Percentiles rank a stretch among this genome's conserved stretches.
Evolutionary conservation across 2,113 vertebrate genomes (phyloP).

Genomic region (Pholis gunnellus): DNA sequence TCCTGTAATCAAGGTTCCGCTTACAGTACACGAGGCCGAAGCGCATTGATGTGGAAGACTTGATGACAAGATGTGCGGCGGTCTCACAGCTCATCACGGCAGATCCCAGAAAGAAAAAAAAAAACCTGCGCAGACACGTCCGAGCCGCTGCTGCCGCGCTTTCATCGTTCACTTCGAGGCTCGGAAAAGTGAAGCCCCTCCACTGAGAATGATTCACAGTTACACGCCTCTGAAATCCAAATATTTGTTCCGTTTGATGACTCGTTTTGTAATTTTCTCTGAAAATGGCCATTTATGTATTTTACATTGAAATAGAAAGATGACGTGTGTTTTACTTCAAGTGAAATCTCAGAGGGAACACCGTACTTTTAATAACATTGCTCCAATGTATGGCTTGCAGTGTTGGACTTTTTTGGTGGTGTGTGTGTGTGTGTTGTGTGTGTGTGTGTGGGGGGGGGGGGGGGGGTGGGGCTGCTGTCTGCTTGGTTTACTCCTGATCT

Average conservation of each 20-base stretch:
- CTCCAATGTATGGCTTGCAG: slow-evolving; percentile 40
- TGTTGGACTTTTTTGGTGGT: slow-evolving; percentile 6
- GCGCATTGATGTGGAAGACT: slow-evolving; percentile 43
- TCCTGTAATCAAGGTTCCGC: slow-evolving; percentile 58
- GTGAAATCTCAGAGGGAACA: slow-evolving; percentile 42
- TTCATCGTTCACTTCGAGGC: slow-evolving; percentile 63
- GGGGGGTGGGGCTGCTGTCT: slow-evolving; percentile 59
- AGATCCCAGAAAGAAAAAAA: slow-evolving; percentile 9
- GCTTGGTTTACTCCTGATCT: slow-evolving; percentile 67
- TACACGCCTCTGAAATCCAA: slow-evolving; percentile 10
- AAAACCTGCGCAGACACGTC: slow-evolving; percentile 62
- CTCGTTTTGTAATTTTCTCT: slow-evolving; percentile 13
- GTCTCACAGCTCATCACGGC: slow-evolving; percentile 43
- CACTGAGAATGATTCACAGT: slow-evolving; percentile 47
- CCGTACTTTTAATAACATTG: slow-evolving; percentile 32
- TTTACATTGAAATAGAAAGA: slow-evolving; percentile 11
- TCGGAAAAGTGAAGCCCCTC: slow-evolving; percentile 38
- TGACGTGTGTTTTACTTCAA: slow-evolving; percentile 8
- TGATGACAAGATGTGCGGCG: slow-evolving; percentile 60
- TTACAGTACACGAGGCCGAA: slow-evolving; percentile 28
- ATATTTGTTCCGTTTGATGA: slow-evolving; percentile 36
- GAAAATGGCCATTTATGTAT: background rate
- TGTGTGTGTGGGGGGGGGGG: too few species aligned
- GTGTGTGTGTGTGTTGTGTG: too few species aligned
- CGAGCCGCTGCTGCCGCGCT: slow-evolving; percentile 16